These are phyloP conservation scores for Homarus gammarus DNA, from an alignment of 2,888 invertebrate genomes.

Conservation along the genomic window DNA sequence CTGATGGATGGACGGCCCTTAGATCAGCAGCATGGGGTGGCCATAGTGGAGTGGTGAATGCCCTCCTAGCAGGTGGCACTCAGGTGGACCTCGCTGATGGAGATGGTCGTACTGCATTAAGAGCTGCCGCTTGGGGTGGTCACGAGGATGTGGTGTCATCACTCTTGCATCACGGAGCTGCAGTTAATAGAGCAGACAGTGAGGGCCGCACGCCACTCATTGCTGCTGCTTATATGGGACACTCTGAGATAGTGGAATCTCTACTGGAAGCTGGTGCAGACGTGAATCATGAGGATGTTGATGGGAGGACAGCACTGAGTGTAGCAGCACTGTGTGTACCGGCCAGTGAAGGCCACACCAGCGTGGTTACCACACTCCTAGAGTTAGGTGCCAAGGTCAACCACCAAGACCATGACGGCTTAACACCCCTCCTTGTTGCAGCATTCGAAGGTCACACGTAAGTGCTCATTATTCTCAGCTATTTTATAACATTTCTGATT, in stretches of 20 bases:
- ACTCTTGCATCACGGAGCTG: constrained; percentile 79
- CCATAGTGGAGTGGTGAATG: constrained; percentile 83
- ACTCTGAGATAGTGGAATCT: constrained; percentile 92
- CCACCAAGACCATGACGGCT: constrained; percentile 90
- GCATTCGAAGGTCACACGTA: constrained; percentile 94
- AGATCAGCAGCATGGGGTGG: constrained; percentile 98
- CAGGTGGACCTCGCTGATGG: constrained; percentile 83
- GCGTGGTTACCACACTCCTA: constrained; percentile 84
- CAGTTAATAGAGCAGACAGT: constrained; percentile 80
- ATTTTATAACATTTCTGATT: too few species aligned
- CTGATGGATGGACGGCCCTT: constrained; percentile 93
- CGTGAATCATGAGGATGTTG: constrained; percentile 83
- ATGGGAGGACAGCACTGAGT: constrained; percentile 86
- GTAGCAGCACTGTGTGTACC: constrained; percentile 92
- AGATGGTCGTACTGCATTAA: constrained; percentile 93
- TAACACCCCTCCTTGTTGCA: constrained; percentile 92
- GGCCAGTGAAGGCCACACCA: constrained; percentile 83
- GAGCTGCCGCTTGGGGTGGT: constrained; percentile 87
- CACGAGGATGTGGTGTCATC: constrained; percentile 80
- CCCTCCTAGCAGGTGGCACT: constrained; percentile 82
- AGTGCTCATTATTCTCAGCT: too few species aligned
- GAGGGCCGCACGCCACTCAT: constrained; percentile 81
- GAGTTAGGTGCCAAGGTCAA: constrained; percentile 91
- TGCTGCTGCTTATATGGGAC: constrained; percentile 93
- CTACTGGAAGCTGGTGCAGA: constrained; percentile 89